Percentiles rank a stretch among this genome's conserved stretches.
Conservation (phyloP, 2,797 vertebrate genomes). For the Alcedo quadribrachys region DNA sequence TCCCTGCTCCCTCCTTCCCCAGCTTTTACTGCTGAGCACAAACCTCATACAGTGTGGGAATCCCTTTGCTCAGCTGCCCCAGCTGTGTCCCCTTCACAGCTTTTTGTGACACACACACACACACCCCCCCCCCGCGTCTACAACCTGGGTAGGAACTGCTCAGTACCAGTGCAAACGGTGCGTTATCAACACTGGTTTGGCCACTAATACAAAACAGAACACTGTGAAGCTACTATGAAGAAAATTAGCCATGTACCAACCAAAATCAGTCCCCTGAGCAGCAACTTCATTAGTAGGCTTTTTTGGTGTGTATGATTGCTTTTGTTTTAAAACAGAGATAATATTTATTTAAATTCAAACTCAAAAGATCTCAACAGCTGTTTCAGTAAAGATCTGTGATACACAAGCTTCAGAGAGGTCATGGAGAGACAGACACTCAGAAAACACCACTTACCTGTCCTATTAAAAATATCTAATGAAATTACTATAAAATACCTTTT, state of each 20-base stretch:
- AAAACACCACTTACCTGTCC: too few relatives aligned
- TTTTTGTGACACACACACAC: too few relatives aligned
- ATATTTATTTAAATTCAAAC: too few relatives aligned
- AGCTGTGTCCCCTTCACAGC: background rate
- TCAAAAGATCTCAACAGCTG: too few relatives aligned
- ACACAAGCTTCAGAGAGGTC: too few relatives aligned
- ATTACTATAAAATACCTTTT: too few relatives aligned
- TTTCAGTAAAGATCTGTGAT: too few relatives aligned
- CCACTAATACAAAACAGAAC: background rate
- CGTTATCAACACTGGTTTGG: background rate
- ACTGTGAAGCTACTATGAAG: background rate
- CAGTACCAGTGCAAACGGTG: background rate
- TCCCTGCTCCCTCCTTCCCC: too few relatives aligned
- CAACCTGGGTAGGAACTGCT: background rate
- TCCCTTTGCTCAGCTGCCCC: background rate
- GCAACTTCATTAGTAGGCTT: background rate
- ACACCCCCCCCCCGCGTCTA: background rate
- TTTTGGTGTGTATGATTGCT: background rate
- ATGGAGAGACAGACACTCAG: too few relatives aligned
- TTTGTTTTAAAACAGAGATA: background rate
- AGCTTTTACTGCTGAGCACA: too few relatives aligned
- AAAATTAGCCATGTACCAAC: background rate
- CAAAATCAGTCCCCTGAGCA: background rate
- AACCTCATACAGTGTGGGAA: rapidly evolving
- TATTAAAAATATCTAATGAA: too few relatives aligned